Evolutionary conservation across 1,140 invertebrate genomes (phyloP).

Genomic region (Latrodectus geometricus): DNA sequence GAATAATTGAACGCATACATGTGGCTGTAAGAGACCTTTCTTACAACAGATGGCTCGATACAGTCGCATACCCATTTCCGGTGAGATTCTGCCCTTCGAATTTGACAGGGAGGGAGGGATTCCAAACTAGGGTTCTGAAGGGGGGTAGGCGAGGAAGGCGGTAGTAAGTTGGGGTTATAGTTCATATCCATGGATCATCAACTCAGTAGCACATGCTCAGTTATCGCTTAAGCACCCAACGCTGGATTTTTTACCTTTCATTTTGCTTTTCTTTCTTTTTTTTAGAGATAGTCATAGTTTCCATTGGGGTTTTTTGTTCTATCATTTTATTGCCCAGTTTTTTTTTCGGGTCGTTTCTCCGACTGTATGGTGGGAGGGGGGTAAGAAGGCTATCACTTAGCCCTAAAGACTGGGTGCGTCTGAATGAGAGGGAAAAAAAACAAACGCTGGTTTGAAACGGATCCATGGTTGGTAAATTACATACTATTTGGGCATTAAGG

Average conservation of each 20-base stretch:
- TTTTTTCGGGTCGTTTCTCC: neutral
- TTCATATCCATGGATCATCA: neutral
- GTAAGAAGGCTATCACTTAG: neutral
- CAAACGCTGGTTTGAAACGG: slow-evolving; percentile 4
- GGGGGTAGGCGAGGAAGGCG: neutral
- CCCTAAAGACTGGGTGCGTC: neutral
- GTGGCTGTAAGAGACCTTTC: neutral
- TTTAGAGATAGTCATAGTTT: neutral
- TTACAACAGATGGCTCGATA: neutral
- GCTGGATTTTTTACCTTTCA: neutral
- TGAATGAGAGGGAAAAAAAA: neutral
- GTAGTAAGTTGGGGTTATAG: neutral
- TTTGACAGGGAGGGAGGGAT: neutral
- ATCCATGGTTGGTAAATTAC: slow-evolving; percentile 7
- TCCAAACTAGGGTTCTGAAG: neutral
- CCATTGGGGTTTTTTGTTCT: neutral
- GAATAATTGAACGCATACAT: no score
- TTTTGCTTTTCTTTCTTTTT: neutral
- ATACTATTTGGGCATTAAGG: slow-evolving; percentile 3
- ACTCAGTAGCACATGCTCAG: slow-evolving; percentile 4
- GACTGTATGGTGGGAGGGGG: no score
- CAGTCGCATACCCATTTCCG: neutral
- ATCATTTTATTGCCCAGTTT: neutral
- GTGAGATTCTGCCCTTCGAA: neutral
- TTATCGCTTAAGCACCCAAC: neutral